Conservation (phyloP, 2,113 vertebrate genomes). For the Thomomys bottae region DNA sequence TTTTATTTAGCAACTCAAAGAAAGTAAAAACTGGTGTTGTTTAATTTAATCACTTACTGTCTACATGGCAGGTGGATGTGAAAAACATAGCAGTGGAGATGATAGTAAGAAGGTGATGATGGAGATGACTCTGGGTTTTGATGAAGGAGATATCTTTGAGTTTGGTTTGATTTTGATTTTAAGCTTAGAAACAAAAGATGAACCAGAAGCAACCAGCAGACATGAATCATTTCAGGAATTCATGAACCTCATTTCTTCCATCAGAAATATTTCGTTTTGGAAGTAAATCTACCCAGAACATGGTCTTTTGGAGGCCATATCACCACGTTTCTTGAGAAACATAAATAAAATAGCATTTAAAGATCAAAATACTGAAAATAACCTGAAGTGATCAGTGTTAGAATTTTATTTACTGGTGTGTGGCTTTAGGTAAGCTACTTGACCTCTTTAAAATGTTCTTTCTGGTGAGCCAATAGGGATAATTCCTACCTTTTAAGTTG, state of each 20-base stretch:
- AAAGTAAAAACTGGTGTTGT: background rate
- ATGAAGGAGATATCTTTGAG: background rate
- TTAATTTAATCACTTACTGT: background rate
- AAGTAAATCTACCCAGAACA: background rate
- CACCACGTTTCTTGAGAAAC: background rate
- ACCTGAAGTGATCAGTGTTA: background rate
- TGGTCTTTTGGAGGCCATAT: background rate
- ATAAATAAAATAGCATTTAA: background rate
- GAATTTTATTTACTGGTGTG: background rate
- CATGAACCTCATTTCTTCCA: background rate
- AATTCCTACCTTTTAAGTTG: background rate
- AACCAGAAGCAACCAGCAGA: slow-evolving; percentile 3
- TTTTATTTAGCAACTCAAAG: slow-evolving; percentile 23
- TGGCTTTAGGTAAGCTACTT: slow-evolving; percentile 16
- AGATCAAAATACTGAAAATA: slow-evolving; percentile 13
- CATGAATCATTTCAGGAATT: background rate
- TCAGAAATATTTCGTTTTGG: background rate
- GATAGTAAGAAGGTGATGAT: background rate
- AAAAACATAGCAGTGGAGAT: background rate
- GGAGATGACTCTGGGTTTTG: no score
- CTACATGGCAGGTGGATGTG: no score
- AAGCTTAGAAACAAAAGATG: slow-evolving; percentile 11
- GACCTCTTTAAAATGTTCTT: slow-evolving; percentile 2
- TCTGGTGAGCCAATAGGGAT: background rate
- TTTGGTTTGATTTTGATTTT: background rate